A percentile compares a stretch with the other conserved stretches of the same genome.
These are phyloP conservation scores for Magallana nippona DNA, from an alignment of 2,888 invertebrate genomes.

Conservation along the genomic window DNA sequence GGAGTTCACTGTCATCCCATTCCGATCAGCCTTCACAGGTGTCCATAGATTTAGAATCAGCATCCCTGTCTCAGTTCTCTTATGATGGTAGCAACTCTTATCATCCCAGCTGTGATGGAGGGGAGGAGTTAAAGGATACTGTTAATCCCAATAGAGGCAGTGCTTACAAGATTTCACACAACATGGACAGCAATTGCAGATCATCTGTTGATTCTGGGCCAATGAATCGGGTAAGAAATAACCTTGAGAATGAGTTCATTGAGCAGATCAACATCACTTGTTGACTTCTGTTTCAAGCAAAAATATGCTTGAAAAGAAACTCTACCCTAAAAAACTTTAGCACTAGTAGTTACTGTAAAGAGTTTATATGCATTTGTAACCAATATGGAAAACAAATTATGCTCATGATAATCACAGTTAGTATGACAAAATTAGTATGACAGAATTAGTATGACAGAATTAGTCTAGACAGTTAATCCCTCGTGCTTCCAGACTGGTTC, in stretches of 20 bases:
- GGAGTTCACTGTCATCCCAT: not conserved
- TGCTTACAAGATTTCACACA: not conserved
- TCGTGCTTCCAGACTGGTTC: conserved; percentile 6
- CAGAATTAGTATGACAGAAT: too few species aligned
- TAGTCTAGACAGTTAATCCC: too few species aligned
- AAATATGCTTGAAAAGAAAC: too few species aligned
- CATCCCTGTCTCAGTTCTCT: conserved; percentile 1
- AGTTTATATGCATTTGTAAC: too few species aligned
- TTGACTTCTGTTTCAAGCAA: too few species aligned
- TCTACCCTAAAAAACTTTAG: too few species aligned
- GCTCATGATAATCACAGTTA: too few species aligned
- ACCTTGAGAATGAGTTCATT: not conserved
- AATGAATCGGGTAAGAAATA: conserved; percentile 16
- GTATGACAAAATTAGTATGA: too few species aligned
- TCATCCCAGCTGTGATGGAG: not conserved
- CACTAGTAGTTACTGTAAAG: too few species aligned
- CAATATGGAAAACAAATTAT: too few species aligned
- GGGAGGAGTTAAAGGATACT: not conserved
- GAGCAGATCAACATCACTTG: too few species aligned
- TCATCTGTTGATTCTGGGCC: conserved; percentile 21
- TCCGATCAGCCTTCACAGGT: conserved; percentile 13
- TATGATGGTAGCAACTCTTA: not conserved
- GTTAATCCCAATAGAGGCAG: not conserved
- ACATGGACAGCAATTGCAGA: conserved; percentile 2
- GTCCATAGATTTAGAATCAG: conserved; percentile 11